Conservation (phyloP, 2,797 vertebrate genomes). For the Podarcis lilfordi region DNA sequence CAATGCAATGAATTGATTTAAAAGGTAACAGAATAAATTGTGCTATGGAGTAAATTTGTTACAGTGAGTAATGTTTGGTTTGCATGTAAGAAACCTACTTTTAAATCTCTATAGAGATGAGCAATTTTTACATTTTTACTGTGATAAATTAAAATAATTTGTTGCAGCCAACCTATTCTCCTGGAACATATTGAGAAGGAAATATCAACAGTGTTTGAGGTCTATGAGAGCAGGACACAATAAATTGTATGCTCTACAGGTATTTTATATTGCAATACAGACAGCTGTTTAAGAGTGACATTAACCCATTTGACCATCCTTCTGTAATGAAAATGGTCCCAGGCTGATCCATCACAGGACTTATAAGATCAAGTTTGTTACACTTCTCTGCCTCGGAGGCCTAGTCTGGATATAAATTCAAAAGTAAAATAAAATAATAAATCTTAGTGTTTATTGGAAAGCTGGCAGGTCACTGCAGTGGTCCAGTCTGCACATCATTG, state of each 20-base stretch:
- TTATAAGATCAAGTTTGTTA: neutral
- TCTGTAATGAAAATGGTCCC: neutral
- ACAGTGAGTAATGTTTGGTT: neutral
- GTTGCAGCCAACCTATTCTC: neutral
- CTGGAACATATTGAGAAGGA: neutral
- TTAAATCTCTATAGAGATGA: neutral
- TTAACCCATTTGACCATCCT: neutral
- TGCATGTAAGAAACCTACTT: neutral
- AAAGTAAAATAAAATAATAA: neutral
- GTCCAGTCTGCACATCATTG: neutral
- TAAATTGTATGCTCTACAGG: neutral
- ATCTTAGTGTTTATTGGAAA: neutral
- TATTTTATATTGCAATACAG: neutral
- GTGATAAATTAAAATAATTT: neutral
- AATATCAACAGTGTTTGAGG: neutral
- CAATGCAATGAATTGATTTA: neutral
- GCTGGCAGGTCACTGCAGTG: neutral
- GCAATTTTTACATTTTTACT: neutral
- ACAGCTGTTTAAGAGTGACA: neutral
- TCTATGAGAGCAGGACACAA: neutral
- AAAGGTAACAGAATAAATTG: neutral
- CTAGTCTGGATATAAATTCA: neutral
- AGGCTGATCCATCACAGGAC: neutral
- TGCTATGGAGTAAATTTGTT: neutral
- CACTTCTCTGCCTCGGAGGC: neutral